These are phyloP conservation scores for Blomia tropicalis DNA, from an alignment of 2,888 invertebrate species.

Conservation along the genomic window DNA sequence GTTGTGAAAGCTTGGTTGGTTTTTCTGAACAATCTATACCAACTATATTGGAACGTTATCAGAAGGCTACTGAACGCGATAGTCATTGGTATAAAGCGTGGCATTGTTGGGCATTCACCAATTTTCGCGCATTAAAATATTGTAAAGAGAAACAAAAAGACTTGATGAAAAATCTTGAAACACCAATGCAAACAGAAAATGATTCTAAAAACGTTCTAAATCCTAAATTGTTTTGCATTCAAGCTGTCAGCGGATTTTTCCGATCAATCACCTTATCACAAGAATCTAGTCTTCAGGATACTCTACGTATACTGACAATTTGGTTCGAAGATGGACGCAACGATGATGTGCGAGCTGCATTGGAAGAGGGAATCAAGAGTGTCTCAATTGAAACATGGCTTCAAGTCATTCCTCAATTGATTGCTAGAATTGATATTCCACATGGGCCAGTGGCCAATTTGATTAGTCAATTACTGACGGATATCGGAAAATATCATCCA, in stretches of 20 bases:
- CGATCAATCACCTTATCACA: conserved; percentile 80
- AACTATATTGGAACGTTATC: conserved; percentile 47
- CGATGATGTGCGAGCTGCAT: conserved; percentile 78
- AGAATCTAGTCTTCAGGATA: conserved; percentile 80
- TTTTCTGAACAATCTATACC: conserved; percentile 37
- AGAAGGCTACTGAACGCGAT: conserved; percentile 65
- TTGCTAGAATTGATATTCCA: conserved; percentile 90
- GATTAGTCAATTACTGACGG: conserved; percentile 80
- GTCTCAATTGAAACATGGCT: conserved; percentile 98
- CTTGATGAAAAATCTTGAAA: not conserved
- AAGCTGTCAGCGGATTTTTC: conserved; percentile 88
- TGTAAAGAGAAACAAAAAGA: conserved; percentile 31
- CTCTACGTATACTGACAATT: conserved; percentile 75
- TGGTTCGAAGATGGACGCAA: conserved; percentile 98
- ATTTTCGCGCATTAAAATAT: conserved; percentile 75
- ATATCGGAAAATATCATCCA: conserved; percentile 93
- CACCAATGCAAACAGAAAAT: not conserved
- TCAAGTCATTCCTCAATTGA: conserved; percentile 95
- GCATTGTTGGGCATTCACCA: conserved; percentile 96
- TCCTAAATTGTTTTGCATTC: conserved; percentile 54
- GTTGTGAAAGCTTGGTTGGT: conserved; percentile 75
- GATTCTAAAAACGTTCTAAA: not conserved
- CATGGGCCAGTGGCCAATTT: conserved; percentile 69
- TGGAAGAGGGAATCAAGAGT: conserved; percentile 73
- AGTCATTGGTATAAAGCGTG: conserved; percentile 75